These are phyloP conservation scores for Matsumyia berberina DNA, from an alignment of 2,888 invertebrate species.

Conservation along the genomic window DNA sequence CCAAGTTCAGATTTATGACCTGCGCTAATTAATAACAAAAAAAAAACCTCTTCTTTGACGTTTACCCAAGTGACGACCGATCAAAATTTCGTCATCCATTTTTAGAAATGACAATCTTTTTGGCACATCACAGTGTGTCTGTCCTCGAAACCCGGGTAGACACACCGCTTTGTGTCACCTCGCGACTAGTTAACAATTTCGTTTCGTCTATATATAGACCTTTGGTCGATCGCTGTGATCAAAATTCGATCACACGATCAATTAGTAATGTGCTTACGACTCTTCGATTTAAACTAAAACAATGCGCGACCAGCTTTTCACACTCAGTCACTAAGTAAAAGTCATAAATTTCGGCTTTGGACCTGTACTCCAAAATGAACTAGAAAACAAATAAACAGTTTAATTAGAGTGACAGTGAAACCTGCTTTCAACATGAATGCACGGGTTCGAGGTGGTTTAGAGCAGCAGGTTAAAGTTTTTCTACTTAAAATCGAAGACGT, in stretches of 20 bases:
- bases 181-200: slow-evolving; percentile 11
- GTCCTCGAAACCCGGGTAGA: slow-evolving; percentile 6
- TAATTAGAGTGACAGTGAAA: slow-evolving; percentile 61
- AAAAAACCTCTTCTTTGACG: too few species aligned
- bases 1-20: slow-evolving; percentile 22
- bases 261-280: slow-evolving; percentile 61
- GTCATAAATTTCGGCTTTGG: slow-evolving; percentile 38
- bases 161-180: slow-evolving; percentile 10
- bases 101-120: slow-evolving; percentile 26
- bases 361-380: slow-evolving; percentile 53
- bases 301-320: slow-evolving; percentile 50
- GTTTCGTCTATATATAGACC: slow-evolving; percentile 23
- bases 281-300: slow-evolving; percentile 61
- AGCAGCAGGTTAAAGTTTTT: slow-evolving; percentile 29
- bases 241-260: slow-evolving; percentile 69
- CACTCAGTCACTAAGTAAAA: slow-evolving; percentile 53
- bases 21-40: slow-evolving; percentile 42
- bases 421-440: slow-evolving; percentile 59
- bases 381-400: slow-evolving; percentile 57
- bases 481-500: slow-evolving; percentile 22
- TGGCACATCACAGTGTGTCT: slow-evolving; percentile 3
- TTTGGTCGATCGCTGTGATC: slow-evolving; percentile 38
- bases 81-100: slow-evolving; percentile 49
- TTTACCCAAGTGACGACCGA: background rate
- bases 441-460: slow-evolving; percentile 42